These are phyloP conservation scores for Basileuterus tristriatus DNA, from an alignment of 2,797 vertebrate species.

Conservation along the genomic window DNA sequence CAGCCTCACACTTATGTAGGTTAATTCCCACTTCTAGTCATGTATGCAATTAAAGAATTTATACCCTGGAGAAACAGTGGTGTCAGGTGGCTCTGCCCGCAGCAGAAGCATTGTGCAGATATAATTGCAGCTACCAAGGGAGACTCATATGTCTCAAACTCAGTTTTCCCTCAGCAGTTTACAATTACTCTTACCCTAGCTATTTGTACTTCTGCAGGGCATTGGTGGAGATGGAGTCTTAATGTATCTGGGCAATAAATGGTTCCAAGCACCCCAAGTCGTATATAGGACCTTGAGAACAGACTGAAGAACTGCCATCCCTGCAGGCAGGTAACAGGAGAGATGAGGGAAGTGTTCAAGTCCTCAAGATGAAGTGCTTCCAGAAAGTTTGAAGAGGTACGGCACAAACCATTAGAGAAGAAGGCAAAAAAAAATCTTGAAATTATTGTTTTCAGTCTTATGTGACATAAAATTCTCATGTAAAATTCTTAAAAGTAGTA, in stretches of 20 bases:
- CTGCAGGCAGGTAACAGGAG: not conserved
- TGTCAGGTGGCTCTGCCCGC: not conserved
- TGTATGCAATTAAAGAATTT: slow-evolving; percentile 9
- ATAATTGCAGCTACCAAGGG: slow-evolving; percentile 26
- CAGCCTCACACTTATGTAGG: not conserved
- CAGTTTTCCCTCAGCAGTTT: slow-evolving; percentile 9
- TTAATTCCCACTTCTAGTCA: slow-evolving; percentile 2
- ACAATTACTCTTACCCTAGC: not conserved
- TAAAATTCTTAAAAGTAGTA: not conserved
- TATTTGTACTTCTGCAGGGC: not conserved
- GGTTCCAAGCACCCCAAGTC: not conserved
- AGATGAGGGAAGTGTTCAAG: not conserved
- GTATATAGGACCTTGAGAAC: not conserved
- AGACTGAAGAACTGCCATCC: not conserved
- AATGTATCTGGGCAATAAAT: not conserved
- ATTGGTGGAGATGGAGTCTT: not conserved
- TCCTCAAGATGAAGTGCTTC: not conserved
- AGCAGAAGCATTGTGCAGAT: not conserved
- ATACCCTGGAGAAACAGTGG: not conserved
- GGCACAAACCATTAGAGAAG: not conserved
- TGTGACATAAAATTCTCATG: not conserved
- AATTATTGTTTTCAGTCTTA: not conserved
- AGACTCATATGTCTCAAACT: not conserved
- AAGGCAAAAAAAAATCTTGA: not conserved
- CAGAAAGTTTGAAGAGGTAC: not conserved